Evolutionary conservation across 2,888 invertebrate species (phyloP), one percentile per base, ranked within the genome.

Genomic region (Bombyx huttoni): DNA sequence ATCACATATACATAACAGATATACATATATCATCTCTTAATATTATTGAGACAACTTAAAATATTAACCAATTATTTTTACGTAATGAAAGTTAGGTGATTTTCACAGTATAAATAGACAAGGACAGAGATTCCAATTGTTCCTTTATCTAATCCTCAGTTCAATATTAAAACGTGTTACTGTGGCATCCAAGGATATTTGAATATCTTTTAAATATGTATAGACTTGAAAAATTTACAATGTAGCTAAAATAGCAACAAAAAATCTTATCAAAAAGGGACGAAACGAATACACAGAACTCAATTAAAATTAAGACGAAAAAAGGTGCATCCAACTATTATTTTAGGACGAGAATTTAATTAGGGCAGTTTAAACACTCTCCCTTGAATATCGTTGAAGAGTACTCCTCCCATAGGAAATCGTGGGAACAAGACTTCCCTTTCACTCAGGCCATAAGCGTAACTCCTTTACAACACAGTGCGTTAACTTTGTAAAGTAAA

Each of bases 351-450:
- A 52, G 61, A 68, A 65, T 65, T 65, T 65, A 68, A 68, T 68
- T 67, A 66, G 64, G 53, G 56, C 55, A 53, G 54, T 52, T 53
- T 58, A 61, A 63, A 57, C 61, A 58, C 53, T 58, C 54, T 50
- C 45, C 34, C 14, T 47, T 49, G 52, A 49, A 50, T 47, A 33
- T 62, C 66, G 68, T 67, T 62, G 60, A 58, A 59, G 57, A 51
- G 51, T 56, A 56, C 55, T 57, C 58, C 55, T 57, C 58, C 55
- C 61, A 53, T 53, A 57, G 61, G 63, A 64, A 69, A 64, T 67
- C 62, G 61, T 64, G 54, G 60, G 61, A 72, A 76, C 75, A 76
- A 57, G 74, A 54, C 67, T 73, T 70, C 60, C 62, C 75, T 73
- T 67, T 75, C 64, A 68, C 59, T 50, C 54, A 60, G 56, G 64